These are phyloP conservation scores for Linnaemya vulpina DNA, from an alignment of 2,888 invertebrate species.

Conservation along the genomic window DNA sequence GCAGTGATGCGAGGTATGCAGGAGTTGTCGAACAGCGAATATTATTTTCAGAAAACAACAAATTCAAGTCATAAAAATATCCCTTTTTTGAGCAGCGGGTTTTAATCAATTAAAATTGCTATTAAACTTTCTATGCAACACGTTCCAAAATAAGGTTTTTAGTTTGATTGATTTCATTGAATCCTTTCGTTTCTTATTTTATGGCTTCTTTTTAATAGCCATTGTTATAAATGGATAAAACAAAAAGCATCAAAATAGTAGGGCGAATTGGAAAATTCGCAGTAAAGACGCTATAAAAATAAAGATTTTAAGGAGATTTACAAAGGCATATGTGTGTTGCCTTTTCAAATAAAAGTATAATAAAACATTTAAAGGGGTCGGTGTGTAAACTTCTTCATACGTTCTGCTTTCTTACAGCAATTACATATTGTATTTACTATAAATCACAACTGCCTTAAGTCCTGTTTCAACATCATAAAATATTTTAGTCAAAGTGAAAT, in stretches of 20 bases:
- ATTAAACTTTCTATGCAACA: constrained; percentile 32
- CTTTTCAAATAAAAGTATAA: background rate
- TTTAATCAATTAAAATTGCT: constrained; percentile 62
- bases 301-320: constrained; percentile 33
- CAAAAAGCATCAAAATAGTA: constrained; percentile 51
- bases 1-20: too few species aligned
- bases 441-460: constrained; percentile 53
- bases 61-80: background rate
- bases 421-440: background rate
- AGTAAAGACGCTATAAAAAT: constrained; percentile 65
- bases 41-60: background rate
- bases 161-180: constrained; percentile 63
- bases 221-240: constrained; percentile 47
- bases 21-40: background rate
- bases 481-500: constrained; percentile 26
- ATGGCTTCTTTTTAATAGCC: constrained; percentile 38
- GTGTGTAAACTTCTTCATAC: constrained; percentile 21
- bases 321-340: constrained; percentile 60
- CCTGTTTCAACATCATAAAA: constrained; percentile 59
- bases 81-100: background rate
- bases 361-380: constrained; percentile 8
- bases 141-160: constrained; percentile 18
- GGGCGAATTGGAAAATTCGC: constrained; percentile 54
- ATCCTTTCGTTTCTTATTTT: constrained; percentile 42
- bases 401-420: constrained; percentile 2